phyloP scores from a whole-genome alignment of 2,888 invertebrate species.

The Kuschelorhynchus macadamiae region DNA sequence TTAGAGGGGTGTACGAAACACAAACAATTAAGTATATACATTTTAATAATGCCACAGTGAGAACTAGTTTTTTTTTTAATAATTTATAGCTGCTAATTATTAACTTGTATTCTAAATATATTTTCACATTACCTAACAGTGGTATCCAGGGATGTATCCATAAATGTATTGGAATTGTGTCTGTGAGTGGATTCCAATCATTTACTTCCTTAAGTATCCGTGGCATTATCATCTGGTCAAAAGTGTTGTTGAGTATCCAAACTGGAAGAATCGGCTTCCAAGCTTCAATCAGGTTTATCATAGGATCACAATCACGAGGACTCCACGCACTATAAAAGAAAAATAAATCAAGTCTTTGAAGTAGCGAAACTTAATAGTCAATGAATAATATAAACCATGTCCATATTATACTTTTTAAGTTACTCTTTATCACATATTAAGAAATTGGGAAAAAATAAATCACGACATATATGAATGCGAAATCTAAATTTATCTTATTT shows the following conservation, averaged over 20 bases:
- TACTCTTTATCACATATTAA: too few relatives aligned
- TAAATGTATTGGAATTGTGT: constrained; percentile 94
- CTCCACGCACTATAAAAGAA: constrained; percentile 79
- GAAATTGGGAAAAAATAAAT: too few relatives aligned
- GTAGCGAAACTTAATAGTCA: background rate
- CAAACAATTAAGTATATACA: too few relatives aligned
- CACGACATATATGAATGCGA: too few relatives aligned
- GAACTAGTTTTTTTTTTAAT: too few relatives aligned
- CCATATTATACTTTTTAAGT: too few relatives aligned
- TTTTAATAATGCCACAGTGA: too few relatives aligned
- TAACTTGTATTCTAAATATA: too few relatives aligned
- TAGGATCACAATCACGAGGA: constrained; percentile 82
- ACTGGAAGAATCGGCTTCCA: constrained; percentile 87
- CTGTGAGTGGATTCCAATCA: constrained; percentile 95
- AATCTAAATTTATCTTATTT: too few relatives aligned
- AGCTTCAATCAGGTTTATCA: constrained; percentile 83
- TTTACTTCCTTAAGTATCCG: constrained; percentile 82
- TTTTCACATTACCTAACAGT: constrained; percentile 81
- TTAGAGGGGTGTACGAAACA: too few relatives aligned
- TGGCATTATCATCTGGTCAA: constrained; percentile 87
- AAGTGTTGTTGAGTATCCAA: constrained; percentile 87
- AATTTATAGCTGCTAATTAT: too few relatives aligned
- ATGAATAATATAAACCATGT: too few relatives aligned
- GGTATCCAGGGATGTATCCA: constrained; percentile 99
- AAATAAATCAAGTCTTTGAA: constrained; percentile 2